A percentile compares a stretch with the other conserved stretches of the same genome.
Conservation (phyloP, 2,888 invertebrate species). For the Lamellibrachia satsuma region DNA sequence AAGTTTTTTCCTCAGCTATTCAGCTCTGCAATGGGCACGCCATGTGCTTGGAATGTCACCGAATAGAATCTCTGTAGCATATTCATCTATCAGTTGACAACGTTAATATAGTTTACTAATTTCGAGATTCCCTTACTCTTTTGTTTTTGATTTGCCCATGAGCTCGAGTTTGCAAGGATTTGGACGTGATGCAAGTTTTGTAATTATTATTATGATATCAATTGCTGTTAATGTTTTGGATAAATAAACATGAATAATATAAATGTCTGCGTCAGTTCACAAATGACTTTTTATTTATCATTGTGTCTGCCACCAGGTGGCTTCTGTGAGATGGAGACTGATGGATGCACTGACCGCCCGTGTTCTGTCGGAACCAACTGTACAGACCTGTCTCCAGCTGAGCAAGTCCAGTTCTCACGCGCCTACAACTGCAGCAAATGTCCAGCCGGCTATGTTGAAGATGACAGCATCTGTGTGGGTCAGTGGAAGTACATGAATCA, state of each 20-base stretch:
- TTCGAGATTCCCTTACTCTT: no score
- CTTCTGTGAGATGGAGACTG: conserved; percentile 20
- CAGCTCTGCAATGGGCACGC: background rate
- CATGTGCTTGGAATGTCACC: background rate
- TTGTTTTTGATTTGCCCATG: no score
- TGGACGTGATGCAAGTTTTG: no score
- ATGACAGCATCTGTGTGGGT: conserved; percentile 38
- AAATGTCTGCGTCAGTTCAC: background rate
- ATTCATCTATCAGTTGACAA: no score
- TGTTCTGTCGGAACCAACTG: conserved; percentile 29
- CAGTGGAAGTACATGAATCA: background rate
- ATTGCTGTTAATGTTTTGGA: no score
- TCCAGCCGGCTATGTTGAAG: background rate
- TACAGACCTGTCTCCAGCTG: conserved; percentile 29
- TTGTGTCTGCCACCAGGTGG: background rate
- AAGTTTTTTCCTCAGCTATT: background rate
- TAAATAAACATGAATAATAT: background rate
- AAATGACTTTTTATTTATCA: background rate
- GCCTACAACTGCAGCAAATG: conserved; percentile 27
- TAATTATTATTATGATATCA: no score
- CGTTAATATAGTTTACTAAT: no score
- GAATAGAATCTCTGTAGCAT: background rate
- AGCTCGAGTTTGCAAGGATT: no score
- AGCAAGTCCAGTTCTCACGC: conserved; percentile 14
- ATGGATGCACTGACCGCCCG: conserved; percentile 25